phyloP scores from a whole-genome alignment of 2,888 invertebrate species.

The Heteromyza rotundicornis region DNA sequence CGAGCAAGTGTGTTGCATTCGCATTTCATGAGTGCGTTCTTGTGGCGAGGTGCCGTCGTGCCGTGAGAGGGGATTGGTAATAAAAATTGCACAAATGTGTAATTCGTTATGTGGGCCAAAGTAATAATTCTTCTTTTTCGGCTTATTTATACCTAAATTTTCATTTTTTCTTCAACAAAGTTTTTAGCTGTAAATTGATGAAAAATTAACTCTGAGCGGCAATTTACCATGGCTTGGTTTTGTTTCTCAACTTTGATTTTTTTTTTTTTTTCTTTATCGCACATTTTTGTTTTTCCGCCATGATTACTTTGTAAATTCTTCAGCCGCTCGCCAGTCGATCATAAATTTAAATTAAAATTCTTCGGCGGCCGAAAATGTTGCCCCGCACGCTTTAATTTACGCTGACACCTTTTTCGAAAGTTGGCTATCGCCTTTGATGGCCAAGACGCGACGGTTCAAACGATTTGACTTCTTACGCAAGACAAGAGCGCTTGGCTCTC shows the following conservation, averaged over 20 bases:
- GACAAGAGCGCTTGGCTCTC: neutral
- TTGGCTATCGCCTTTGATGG: neutral
- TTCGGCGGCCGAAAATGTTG: neutral
- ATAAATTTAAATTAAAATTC: constrained; percentile 11
- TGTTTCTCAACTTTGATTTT: neutral
- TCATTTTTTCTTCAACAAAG: constrained; percentile 22
- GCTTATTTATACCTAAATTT: constrained; percentile 39
- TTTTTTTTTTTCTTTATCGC: no score
- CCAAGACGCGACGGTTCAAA: no score
- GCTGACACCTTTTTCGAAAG: constrained; percentile 5
- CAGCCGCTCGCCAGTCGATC: constrained; percentile 13
- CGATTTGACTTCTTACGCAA: constrained; percentile 7
- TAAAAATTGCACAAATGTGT: constrained; percentile 39
- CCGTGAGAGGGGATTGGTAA: constrained; percentile 29
- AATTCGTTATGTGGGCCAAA: constrained; percentile 48
- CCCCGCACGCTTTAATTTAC: constrained; percentile 6
- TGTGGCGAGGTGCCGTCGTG: neutral
- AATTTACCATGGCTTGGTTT: neutral
- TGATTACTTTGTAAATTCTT: no score
- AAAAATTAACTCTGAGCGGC: constrained; percentile 4
- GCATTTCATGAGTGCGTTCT: no score
- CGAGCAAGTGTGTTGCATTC: no score
- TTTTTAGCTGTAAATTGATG: no score
- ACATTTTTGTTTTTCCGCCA: no score
- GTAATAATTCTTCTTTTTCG: constrained; percentile 52